These are phyloP conservation scores for Himantopus leucocephalus DNA, from an alignment of 2,113 vertebrate species.

Conservation along the genomic window DNA sequence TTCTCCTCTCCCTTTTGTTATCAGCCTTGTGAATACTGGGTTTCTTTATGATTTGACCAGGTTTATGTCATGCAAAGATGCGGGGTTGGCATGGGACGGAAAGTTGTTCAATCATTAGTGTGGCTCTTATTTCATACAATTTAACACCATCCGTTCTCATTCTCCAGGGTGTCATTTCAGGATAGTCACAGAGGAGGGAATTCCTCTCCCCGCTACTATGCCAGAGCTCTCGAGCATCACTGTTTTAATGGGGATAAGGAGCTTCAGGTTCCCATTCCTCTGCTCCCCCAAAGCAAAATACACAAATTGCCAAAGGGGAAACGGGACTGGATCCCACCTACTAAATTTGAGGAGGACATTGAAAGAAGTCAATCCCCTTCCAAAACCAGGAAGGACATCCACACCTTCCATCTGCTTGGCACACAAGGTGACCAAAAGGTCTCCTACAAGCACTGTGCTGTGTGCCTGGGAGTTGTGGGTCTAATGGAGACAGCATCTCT, in stretches of 20 bases:
- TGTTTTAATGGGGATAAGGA: neutral
- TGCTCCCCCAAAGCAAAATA: neutral
- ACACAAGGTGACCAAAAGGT: neutral
- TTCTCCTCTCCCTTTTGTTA: neutral
- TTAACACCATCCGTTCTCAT: neutral
- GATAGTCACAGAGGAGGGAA: neutral
- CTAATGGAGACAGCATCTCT: neutral
- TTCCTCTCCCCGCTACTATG: neutral
- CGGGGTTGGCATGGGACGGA: too few species aligned
- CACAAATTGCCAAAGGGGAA: neutral
- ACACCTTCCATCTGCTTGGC: neutral
- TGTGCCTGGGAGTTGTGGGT: neutral
- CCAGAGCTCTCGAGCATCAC: rapidly evolving
- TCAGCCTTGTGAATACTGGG: neutral
- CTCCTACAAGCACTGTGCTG: neutral
- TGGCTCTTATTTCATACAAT: neutral
- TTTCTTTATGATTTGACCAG: neutral
- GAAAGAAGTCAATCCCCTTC: neutral
- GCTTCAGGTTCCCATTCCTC: neutral
- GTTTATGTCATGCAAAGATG: neutral
- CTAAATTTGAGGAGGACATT: neutral
- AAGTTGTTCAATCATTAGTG: neutral
- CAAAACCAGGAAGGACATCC: neutral
- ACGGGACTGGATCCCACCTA: neutral
- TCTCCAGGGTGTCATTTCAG: neutral